Conservation (phyloP, 2,797 vertebrate species). For the Toxotes lorentzi region DNA sequence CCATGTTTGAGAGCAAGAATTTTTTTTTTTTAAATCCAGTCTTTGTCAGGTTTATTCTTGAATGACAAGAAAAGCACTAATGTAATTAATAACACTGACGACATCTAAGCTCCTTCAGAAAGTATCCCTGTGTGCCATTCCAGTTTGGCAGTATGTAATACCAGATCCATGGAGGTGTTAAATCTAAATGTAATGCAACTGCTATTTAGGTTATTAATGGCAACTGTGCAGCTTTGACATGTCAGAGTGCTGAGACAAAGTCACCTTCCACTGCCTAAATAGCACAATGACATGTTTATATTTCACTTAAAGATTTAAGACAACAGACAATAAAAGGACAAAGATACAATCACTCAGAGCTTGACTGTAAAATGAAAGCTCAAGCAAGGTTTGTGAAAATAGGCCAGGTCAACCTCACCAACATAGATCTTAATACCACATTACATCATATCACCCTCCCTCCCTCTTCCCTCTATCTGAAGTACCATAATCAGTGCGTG, state of each 20-base stretch:
- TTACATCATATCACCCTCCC: constrained; percentile 33
- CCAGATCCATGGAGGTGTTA: neutral
- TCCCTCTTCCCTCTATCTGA: neutral
- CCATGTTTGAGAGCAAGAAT: neutral
- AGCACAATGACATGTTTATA: neutral
- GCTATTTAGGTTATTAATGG: neutral
- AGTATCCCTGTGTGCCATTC: neutral
- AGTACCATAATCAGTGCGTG: constrained; percentile 4
- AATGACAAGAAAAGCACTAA: neutral
- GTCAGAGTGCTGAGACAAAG: neutral
- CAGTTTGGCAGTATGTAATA: neutral
- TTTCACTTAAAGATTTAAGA: neutral
- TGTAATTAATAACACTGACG: neutral
- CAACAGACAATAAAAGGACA: neutral
- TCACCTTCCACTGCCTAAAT: neutral
- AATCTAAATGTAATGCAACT: neutral
- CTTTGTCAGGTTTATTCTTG: neutral
- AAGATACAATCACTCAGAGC: neutral
- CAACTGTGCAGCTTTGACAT: neutral
- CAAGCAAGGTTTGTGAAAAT: constrained; percentile 27
- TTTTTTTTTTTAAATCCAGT: no score
- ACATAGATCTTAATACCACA: constrained; percentile 34
- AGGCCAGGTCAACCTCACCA: constrained; percentile 48
- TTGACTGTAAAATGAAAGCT: constrained; percentile 1
- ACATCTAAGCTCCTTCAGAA: neutral